Conservation (phyloP, 1,140 invertebrate species). For the Polypedilum vanderplanki region DNA sequence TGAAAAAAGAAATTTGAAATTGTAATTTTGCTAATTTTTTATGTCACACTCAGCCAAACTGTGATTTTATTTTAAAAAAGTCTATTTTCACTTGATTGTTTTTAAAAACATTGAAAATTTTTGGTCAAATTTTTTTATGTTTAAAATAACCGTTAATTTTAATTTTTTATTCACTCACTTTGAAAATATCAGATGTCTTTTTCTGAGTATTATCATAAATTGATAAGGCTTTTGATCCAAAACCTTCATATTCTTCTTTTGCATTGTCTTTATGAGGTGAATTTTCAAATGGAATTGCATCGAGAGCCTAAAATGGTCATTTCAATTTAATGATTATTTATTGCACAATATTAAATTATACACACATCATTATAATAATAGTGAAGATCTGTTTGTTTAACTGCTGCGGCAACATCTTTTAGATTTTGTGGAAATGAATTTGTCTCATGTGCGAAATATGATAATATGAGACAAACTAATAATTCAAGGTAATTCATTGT, state of each 20-base stretch:
- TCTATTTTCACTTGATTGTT: too few relatives aligned
- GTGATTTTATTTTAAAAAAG: too few relatives aligned
- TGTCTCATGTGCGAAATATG: background rate
- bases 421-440: background rate
- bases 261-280: constrained; percentile 35
- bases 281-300: background rate
- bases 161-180: constrained; percentile 35
- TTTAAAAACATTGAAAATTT: too few relatives aligned
- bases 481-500: constrained; percentile 19
- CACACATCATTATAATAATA: constrained; percentile 2
- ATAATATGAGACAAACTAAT: background rate
- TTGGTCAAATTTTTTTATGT: background rate
- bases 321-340: background rate
- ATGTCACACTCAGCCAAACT: too few relatives aligned
- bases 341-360: background rate
- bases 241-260: constrained; percentile 40
- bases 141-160: background rate
- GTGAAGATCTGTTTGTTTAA: background rate
- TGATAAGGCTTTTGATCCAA: constrained; percentile 39
- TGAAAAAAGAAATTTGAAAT: too few relatives aligned
- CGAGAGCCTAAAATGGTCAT: background rate
- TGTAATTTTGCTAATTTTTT: too few relatives aligned
- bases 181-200: constrained; percentile 36
- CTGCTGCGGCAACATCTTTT: background rate
- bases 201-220: constrained; percentile 40